These are phyloP conservation scores for Agrotis clavis DNA, from an alignment of 2,888 invertebrate genomes.

Conservation along the genomic window DNA sequence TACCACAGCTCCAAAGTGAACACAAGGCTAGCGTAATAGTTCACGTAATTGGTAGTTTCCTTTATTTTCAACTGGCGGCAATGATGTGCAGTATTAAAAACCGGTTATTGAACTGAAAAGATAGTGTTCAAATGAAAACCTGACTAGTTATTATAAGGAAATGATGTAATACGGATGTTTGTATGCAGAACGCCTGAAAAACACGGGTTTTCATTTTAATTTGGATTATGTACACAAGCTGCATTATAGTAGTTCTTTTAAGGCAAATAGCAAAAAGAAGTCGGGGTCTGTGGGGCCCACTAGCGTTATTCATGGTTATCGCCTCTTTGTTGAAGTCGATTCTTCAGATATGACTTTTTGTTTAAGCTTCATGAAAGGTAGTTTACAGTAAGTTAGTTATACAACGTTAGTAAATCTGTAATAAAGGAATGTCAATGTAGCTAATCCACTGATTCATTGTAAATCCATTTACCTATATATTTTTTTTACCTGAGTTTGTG, in stretches of 20 bases:
- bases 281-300: too few relatives aligned
- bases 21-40: conserved; percentile 31
- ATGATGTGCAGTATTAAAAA: conserved; percentile 64
- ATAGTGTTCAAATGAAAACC: conserved; percentile 28
- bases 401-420: conserved; percentile 1
- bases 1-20: conserved; percentile 9
- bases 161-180: conserved; percentile 42
- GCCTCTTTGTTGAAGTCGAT: too few relatives aligned
- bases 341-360: neutral
- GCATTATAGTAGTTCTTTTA: neutral
- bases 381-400: neutral
- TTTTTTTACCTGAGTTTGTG: conserved; percentile 21
- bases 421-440: conserved; percentile 29
- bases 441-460: conserved; percentile 50
- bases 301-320: too few relatives aligned
- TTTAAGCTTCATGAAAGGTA: neutral
- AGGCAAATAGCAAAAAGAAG: too few relatives aligned
- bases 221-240: conserved; percentile 2
- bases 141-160: conserved; percentile 25
- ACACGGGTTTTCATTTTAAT: conserved; percentile 20
- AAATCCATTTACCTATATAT: conserved; percentile 21
- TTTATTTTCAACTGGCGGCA: conserved; percentile 66
- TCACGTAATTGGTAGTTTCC: conserved; percentile 73
- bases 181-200: conserved; percentile 18
- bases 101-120: conserved; percentile 62